A percentile compares a stretch with the other conserved stretches of the same genome.
Evolutionary conservation across 2,113 vertebrate species (phyloP).

Genomic region (Piprites chloris): DNA sequence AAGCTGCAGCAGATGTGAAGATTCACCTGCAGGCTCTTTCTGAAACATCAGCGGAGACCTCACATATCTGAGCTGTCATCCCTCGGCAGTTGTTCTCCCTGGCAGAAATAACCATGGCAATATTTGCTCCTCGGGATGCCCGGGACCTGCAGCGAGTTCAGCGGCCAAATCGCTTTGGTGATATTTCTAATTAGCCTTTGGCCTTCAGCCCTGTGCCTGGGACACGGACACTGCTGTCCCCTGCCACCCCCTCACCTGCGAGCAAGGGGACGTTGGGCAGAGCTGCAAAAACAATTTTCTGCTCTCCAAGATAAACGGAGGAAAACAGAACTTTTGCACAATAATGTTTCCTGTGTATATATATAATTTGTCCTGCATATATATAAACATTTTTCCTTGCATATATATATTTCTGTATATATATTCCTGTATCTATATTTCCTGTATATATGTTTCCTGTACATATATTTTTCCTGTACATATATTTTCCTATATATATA

Average conservation of each 20-base stretch:
- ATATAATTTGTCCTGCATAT: too few species aligned
- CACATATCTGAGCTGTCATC: rapidly evolving
- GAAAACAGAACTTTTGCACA: too few species aligned
- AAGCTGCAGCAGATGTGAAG: not conserved
- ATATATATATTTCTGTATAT: too few species aligned
- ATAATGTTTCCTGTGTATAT: too few species aligned
- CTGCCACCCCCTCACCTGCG: not conserved
- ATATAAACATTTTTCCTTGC: too few species aligned
- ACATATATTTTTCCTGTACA: too few species aligned
- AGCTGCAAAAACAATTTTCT: not conserved
- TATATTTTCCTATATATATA: too few species aligned
- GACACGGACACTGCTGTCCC: not conserved
- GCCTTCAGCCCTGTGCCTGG: not conserved
- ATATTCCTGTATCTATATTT: too few species aligned
- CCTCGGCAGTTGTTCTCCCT: not conserved
- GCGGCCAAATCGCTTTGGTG: too few species aligned
- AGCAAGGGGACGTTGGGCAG: not conserved
- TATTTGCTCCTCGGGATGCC: not conserved
- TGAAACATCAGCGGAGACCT: not conserved
- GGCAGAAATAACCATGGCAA: not conserved
- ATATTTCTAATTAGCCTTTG: not conserved
- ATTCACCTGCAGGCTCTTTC: not conserved
- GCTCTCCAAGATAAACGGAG: not conserved
- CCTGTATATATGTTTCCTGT: too few species aligned
- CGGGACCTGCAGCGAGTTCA: not conserved